phyloP scores from a whole-genome alignment of 2,113 vertebrate species.

The Prochilodus magdalenae region DNA sequence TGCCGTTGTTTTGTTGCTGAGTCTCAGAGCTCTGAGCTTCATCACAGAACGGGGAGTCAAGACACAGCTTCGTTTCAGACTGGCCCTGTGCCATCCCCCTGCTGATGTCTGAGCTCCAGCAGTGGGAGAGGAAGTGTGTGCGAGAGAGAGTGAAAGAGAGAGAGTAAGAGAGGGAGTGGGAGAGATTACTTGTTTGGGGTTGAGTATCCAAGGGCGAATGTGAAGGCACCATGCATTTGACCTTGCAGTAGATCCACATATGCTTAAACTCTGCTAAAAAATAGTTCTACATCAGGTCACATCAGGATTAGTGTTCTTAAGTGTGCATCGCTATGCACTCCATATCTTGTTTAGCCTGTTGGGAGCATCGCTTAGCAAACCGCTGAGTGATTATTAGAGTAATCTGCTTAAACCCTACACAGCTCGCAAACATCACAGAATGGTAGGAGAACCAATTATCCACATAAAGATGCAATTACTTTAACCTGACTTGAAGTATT shows the following conservation, averaged over 20 bases:
- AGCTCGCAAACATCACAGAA: neutral
- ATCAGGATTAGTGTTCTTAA: constrained; percentile 8
- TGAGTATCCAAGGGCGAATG: constrained; percentile 40
- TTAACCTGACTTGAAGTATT: neutral
- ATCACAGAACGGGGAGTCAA: constrained; percentile 40
- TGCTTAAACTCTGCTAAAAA: constrained; percentile 41
- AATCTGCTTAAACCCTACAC: constrained; percentile 22
- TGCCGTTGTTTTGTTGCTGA: constrained; percentile 32
- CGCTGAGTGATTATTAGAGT: neutral
- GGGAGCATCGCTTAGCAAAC: neutral
- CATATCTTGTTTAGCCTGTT: neutral
- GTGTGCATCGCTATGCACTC: constrained; percentile 7
- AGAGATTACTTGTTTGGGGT: constrained; percentile 38
- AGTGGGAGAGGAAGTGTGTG: neutral
- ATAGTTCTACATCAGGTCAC: constrained; percentile 18
- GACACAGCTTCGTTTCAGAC: constrained; percentile 46
- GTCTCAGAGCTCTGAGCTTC: constrained; percentile 26
- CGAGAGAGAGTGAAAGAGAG: constrained; percentile 8
- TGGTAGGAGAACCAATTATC: constrained; percentile 25
- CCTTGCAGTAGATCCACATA: constrained; percentile 32
- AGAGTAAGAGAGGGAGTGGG: constrained; percentile 5
- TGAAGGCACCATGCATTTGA: constrained; percentile 23
- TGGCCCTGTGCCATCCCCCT: constrained; percentile 45
- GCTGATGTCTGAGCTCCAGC: constrained; percentile 33
- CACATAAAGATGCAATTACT: neutral